phyloP scores from a whole-genome alignment of 2,888 invertebrate species.

The Portevinia maculata region DNA sequence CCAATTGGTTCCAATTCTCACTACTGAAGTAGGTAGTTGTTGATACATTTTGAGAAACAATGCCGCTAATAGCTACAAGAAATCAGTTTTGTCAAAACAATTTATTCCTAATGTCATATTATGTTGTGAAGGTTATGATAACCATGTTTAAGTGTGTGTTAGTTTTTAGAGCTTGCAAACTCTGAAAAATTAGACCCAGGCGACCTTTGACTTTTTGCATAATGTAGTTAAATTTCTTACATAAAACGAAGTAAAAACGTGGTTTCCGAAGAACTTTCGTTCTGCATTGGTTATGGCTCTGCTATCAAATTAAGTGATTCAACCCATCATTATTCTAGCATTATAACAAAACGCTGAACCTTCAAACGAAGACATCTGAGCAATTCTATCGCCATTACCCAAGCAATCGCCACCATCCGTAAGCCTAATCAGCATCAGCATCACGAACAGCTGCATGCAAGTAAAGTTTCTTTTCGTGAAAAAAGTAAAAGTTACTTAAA shows the following conservation, averaged over 20 bases:
- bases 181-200: no score
- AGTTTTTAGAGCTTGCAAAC: no score
- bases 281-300: background rate
- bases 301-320: background rate
- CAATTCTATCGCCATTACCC: conserved; percentile 52
- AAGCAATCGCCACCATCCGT: conserved; percentile 45
- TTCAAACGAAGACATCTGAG: conserved; percentile 54
- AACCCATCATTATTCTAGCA: conserved; percentile 8
- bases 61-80: no score
- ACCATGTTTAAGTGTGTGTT: no score
- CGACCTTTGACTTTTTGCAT: no score
- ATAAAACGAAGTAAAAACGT: background rate
- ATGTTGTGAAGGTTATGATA: no score
- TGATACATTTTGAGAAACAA: no score
- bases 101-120: no score
- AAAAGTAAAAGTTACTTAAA: conserved; percentile 73
- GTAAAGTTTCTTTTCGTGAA: conserved; percentile 65
- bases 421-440: conserved; percentile 64
- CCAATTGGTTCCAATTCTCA: no score
- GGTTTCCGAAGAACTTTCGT: background rate
- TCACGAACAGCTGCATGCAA: conserved; percentile 55
- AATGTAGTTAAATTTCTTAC: no score
- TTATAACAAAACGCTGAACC: conserved; percentile 12
- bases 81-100: no score
- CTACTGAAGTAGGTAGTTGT: no score